These are phyloP conservation scores for Gerris buenoi DNA, from an alignment of 1,140 invertebrate genomes.

Conservation along the genomic window DNA sequence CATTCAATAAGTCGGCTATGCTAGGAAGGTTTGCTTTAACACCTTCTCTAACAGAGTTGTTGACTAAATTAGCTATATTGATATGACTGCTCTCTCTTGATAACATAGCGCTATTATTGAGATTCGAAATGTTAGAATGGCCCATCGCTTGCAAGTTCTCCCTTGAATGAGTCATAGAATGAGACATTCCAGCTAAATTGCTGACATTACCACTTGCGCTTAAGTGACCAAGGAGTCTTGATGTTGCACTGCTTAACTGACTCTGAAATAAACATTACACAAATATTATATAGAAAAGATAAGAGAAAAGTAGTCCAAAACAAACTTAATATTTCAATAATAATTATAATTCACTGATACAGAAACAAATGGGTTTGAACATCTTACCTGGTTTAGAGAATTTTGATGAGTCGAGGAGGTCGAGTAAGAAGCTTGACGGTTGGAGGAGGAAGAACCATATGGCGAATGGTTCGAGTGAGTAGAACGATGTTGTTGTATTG, in stretches of 20 bases:
- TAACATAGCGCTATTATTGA: background rate
- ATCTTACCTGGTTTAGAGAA: background rate
- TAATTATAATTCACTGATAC: too few relatives aligned
- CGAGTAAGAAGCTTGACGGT: slow-evolving; percentile 4
- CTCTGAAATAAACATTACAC: too few relatives aligned
- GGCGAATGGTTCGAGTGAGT: background rate
- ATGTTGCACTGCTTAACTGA: background rate
- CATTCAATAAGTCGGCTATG: background rate
- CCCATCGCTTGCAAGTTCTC: background rate
- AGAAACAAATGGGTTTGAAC: too few relatives aligned
- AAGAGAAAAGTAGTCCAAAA: too few relatives aligned
- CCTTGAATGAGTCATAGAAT: background rate
- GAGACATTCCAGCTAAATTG: background rate
- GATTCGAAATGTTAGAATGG: background rate
- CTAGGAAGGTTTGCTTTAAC: background rate
- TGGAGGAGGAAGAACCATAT: slow-evolving; percentile 9
- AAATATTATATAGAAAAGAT: too few relatives aligned
- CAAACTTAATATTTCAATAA: too few relatives aligned
- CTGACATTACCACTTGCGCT: background rate
- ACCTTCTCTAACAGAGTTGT: background rate
- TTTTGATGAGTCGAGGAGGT: background rate
- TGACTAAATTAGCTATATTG: background rate
- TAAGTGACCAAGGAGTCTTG: background rate
- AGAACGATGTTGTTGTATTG: background rate
- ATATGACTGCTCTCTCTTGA: too few relatives aligned